Evolutionary conservation across 1,140 invertebrate genomes (phyloP).

Genomic region (Euschistus heros): DNA sequence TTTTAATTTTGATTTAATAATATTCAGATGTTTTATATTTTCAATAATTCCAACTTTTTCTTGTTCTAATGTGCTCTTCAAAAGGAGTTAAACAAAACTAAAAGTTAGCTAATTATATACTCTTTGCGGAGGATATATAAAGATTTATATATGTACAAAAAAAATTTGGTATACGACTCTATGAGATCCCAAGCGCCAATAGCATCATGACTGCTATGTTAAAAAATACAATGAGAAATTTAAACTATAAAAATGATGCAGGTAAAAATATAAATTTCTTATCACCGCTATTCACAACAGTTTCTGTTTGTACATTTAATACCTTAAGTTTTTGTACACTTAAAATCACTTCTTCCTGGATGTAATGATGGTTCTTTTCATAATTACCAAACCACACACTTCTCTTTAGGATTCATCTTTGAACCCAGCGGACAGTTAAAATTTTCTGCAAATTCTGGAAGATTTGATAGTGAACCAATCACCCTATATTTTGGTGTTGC

Average conservation of each 20-base stretch:
- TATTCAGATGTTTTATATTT: neutral
- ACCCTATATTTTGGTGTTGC: slow-evolving; percentile 69
- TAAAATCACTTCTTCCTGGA: neutral
- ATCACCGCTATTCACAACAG: neutral
- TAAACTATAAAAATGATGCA: neutral
- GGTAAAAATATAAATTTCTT: slow-evolving; percentile 1
- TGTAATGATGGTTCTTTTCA: neutral
- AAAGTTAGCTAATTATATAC: neutral
- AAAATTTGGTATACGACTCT: neutral
- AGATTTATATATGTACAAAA: neutral
- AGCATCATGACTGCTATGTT: neutral
- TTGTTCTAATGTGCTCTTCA: neutral
- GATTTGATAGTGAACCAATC: slow-evolving; percentile 80
- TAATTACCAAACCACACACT: slow-evolving; percentile 85
- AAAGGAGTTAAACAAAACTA: neutral
- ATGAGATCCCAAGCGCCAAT: slow-evolving; percentile 3
- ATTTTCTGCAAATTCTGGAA: slow-evolving; percentile 72
- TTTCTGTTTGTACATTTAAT: slow-evolving; percentile 10
- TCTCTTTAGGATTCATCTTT: slow-evolving; percentile 79
- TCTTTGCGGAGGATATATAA: neutral
- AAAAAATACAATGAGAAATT: neutral
- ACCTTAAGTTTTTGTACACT: slow-evolving; percentile 13
- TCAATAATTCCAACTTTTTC: neutral
- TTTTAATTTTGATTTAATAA: neutral
- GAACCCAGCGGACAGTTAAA: slow-evolving; percentile 68